phyloP scores from a whole-genome alignment of 2,888 invertebrate species.

The Andricus quercusramuli region DNA sequence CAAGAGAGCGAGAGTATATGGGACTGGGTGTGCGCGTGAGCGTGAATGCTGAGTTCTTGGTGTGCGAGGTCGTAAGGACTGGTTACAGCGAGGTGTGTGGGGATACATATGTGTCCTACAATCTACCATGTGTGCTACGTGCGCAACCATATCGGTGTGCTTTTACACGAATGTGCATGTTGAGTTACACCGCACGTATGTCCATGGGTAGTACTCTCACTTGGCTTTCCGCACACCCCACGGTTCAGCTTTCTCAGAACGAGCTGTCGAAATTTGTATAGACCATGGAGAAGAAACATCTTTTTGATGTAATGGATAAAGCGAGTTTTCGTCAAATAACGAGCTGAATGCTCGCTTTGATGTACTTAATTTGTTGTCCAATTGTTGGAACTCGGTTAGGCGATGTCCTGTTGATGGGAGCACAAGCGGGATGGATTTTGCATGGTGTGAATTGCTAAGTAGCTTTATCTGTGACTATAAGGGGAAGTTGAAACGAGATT shows the following conservation, averaged over 20 bases:
- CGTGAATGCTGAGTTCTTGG: constrained; percentile 49
- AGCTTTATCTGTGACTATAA: no score
- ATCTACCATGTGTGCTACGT: constrained; percentile 46
- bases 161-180: constrained; percentile 57
- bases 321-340: constrained; percentile 17
- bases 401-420: neutral
- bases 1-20: constrained; percentile 57
- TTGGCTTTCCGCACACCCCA: constrained; percentile 45
- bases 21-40: constrained; percentile 55
- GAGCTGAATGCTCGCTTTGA: neutral
- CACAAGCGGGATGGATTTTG: neutral
- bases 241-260: constrained; percentile 48
- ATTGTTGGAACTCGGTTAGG: neutral
- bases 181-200: constrained; percentile 58
- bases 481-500: no score
- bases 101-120: constrained; percentile 47
- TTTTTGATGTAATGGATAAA: constrained; percentile 43
- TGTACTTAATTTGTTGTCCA: constrained; percentile 14
- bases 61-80: constrained; percentile 46
- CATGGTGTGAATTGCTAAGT: no score
- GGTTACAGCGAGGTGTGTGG: constrained; percentile 39
- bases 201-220: constrained; percentile 54
- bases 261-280: constrained; percentile 43
- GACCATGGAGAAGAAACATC: constrained; percentile 47
- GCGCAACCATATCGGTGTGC: constrained; percentile 45